These are phyloP conservation scores for Poecile montanus DNA, from an alignment of 2,797 vertebrate genomes.

Conservation along the genomic window DNA sequence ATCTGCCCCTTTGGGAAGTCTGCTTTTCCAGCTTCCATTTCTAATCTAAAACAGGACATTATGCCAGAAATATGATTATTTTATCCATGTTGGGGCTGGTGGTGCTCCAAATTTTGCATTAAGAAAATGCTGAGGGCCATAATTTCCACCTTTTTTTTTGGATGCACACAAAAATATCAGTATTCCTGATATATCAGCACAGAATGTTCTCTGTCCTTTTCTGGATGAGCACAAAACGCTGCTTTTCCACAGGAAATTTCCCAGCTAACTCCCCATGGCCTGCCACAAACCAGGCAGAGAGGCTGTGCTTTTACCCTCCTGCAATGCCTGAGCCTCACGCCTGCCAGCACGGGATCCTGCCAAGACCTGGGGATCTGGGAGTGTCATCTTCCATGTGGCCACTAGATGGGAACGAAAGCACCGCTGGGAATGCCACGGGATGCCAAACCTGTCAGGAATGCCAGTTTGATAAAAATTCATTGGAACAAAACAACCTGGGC, in stretches of 20 bases:
- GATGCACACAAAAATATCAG: neutral
- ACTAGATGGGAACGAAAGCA: conserved; percentile 23
- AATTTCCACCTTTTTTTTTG: neutral
- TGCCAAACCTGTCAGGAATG: neutral
- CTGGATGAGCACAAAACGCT: neutral
- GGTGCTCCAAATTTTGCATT: neutral
- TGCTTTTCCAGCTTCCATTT: neutral
- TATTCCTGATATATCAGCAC: neutral
- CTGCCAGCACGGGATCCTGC: accelerated
- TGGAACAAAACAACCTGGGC: neutral
- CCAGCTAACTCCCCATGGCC: neutral
- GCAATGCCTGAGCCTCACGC: accelerated
- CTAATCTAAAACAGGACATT: neutral
- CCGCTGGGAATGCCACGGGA: neutral
- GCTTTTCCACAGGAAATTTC: neutral
- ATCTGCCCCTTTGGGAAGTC: neutral
- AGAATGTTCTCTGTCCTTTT: neutral
- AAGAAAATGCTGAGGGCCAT: neutral
- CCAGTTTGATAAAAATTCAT: neutral
- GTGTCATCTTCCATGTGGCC: neutral
- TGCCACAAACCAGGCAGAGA: neutral
- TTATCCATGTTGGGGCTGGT: neutral
- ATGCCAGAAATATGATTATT: neutral
- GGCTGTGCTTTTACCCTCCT: neutral
- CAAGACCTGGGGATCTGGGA: neutral